Base-by-base conservation (phyloP, 2,113 vertebrate species). In the Ovibos moschatus region DNA sequence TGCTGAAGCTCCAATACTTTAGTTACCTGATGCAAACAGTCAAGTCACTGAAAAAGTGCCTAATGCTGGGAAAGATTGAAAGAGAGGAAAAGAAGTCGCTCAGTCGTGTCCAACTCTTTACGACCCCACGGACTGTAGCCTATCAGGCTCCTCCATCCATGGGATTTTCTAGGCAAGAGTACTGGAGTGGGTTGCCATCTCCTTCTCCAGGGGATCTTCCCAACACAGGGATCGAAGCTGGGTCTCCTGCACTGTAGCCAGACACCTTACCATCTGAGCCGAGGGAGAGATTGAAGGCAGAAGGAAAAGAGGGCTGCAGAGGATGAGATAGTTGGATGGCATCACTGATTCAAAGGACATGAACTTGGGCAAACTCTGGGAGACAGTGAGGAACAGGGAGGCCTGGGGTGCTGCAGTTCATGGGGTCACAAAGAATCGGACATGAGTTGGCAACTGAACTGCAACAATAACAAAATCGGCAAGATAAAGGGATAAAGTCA, bases 221-320 rank as follows among this genome's bases (percentile, higher is more conserved):
- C 58, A 28, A 60, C 58, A 28, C 58, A 60, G 27, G 27, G 27
- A 60, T 60, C 0, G 1, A 60, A 60, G 5, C 58, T 2, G 6
- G 27, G 58, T 60, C 28, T 15, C 58, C 58, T 60, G 13, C 28
- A 60, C 1, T 60, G 58, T 60, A 60, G 58, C 27, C 58, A 60
- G 58, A 60, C 6, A 6, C 28, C 30, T 30, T 62, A 62, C 58
- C 6, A 6, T 30, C 28, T 7, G 58, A 30, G 58, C 28, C 1
- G 0, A 62, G 67, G 67, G n/a, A 71, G 36, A 71, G 10, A 71
- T 6, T 40, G 67, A 71, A 71, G 9, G 67, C n/a, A 71, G n/a
- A 23, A 36, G n/a, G 19, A 23, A n/a, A 71, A 71, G 19, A 71
- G n/a, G 19, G 5, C 0, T 0, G 2, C n/a, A 71, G 19, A 71